These are phyloP conservation scores for Serilophus lunatus DNA, from an alignment of 2,113 vertebrate species.

Conservation along the genomic window DNA sequence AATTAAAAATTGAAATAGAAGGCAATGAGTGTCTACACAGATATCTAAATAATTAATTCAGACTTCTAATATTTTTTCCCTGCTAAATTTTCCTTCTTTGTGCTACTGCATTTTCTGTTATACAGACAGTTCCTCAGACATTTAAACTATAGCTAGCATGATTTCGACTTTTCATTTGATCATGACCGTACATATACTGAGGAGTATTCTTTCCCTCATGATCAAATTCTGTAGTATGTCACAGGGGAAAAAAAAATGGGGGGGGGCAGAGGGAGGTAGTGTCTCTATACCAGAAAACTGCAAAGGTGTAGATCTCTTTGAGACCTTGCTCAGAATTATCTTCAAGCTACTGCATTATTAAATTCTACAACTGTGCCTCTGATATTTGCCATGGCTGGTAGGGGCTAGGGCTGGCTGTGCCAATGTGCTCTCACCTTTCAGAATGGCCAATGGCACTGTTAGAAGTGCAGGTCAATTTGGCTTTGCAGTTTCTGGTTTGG, in stretches of 20 bases:
- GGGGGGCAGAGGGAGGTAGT: rapidly evolving
- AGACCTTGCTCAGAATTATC: not conserved
- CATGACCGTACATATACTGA: not conserved
- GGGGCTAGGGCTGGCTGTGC: not conserved
- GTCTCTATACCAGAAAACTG: not conserved
- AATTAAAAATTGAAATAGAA: slow-evolving; percentile 37
- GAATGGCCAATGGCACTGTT: not conserved
- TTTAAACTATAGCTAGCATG: not conserved
- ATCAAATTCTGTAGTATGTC: not conserved
- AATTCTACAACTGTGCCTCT: not conserved
- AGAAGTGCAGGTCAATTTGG: not conserved
- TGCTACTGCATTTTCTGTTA: not conserved
- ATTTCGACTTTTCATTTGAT: not conserved
- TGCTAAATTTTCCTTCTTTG: not conserved
- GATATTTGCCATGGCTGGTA: not conserved
- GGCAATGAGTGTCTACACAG: not conserved
- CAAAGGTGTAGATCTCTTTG: not conserved
- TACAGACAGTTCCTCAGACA: not conserved
- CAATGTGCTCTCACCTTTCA: not conserved
- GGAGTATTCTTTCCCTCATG: not conserved
- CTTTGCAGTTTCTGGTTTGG: not conserved
- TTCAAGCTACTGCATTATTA: not conserved
- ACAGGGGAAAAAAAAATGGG: rapidly evolving
- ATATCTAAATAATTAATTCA: slow-evolving; percentile 10
- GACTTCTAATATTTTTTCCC: not conserved